Evolutionary conservation across 2,797 vertebrate species (phyloP), one percentile per base, ranked within the genome.

Genomic region (Gorsachius magnificus): DNA sequence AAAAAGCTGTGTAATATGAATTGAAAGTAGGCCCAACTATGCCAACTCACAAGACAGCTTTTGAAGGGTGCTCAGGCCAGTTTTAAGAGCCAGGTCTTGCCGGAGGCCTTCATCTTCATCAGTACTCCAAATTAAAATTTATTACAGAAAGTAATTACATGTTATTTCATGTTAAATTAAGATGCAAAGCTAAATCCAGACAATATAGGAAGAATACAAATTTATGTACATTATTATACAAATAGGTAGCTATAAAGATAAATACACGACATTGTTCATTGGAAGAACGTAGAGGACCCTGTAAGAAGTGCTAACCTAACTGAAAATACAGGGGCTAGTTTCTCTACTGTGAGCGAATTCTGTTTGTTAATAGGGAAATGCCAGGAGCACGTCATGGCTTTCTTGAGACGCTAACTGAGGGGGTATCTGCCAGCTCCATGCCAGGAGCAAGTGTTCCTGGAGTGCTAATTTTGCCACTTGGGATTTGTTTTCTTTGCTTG

Each of bases 181-280:
- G 96, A 94, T 57, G 66, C 80, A 95, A 93, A 93, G 21, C n/a
- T 71, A 89, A 90, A 94, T 93, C 63, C 88, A 92, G 89, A 64
- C 69, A 70, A 36, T 63, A 69, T 0, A 36, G 66, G 43, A 54
- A 93, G 66, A 84, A 56, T 60, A 72, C 20, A 82, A 88, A 82
- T 51, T 11, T 41, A 31, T 35, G 65, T 51, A 76, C 22, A 19
- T 41, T 71, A 70, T 71, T 90, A 54, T 18, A 72, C 38, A 78
- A 93, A 78, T 48, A 64, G 41, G 66, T 48, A 87, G 69, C 46
- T 58, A 3, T 65, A 78, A 79, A 83, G 64, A 63, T 60, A 84
- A 91, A 83, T n/a, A 50, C 3, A 11, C 41, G 31, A 20, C n/a
- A 33, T 43, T 87, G 46, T 29, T 83, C 21, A 46, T 3, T 26